Base-by-base conservation (phyloP, 2,888 invertebrate genomes). In the Tipula unca region DNA sequence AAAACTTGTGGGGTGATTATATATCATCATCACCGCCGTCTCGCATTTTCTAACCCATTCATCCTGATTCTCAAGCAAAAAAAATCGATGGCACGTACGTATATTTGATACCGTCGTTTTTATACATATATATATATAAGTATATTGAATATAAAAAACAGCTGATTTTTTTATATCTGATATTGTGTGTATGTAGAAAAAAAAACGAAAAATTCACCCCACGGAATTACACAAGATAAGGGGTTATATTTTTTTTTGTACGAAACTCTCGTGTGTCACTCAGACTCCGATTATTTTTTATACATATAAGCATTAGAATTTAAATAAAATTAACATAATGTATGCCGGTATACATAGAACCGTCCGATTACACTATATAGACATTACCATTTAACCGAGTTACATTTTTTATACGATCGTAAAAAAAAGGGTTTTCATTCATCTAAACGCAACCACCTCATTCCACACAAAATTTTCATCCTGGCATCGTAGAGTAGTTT, bases 61-160 rank as follows among this genome's bases (percentile, higher is more conserved):
- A 69, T 69, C 69, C 25, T 69, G 69, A 69, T 25, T 69, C 25
- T 25, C 13, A 69, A 25, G 25, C 25, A 25, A 69, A 69, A 69
- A 69, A 69, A 69, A 69, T 69, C 69, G 69, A 69, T 69, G 8
- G 14, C 69, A 25, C 69, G 69, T 69, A 69, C 69, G 25, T 69
- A 20, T 25, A 69, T 69, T 13, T 69, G 69, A 69, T 69, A 69
- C 69, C 69, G 13, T 25, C 25, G 17, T 48, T 48, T 48, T 48
- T 69, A 2, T 48, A 17, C n/a, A n/a, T n/a, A n/a, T n/a, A n/a
- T n/a, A n/a, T n/a, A n/a, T n/a, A n/a, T n/a, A n/a, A n/a, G n/a
- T n/a, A 69, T 69, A 69, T 69, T 69, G 69, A 69, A 69, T 69
- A 69, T 69, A 69, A 69, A 69, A 69, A 69, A 69, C 69, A 69